Percentiles rank a stretch among this genome's conserved stretches.
Evolutionary conservation across 2,888 invertebrate species (phyloP).

Genomic region (Sesamia inferens): DNA sequence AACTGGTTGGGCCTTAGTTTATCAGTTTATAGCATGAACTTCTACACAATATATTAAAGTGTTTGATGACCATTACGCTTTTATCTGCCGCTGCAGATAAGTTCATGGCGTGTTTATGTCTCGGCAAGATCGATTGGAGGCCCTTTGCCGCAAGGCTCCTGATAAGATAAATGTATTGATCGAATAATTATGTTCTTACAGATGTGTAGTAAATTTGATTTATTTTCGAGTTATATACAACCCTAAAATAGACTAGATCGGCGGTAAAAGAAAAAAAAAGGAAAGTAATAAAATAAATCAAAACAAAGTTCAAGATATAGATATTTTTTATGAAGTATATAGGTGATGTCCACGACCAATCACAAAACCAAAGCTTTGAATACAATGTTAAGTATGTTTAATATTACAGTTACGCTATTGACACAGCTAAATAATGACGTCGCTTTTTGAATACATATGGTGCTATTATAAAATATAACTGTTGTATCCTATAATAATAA

Average conservation of each 20-base stretch:
- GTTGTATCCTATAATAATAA: background rate
- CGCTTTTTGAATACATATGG: conserved; percentile 18
- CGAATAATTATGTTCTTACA: conserved; percentile 64
- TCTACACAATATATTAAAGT: conserved; percentile 67
- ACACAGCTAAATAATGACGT: background rate
- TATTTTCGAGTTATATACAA: conserved; percentile 33
- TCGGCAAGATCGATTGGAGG: conserved; percentile 72
- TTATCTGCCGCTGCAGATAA: conserved; percentile 68
- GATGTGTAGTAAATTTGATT: conserved; percentile 45
- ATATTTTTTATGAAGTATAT: background rate
- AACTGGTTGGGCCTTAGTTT: conserved; percentile 50
- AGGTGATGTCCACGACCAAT: background rate
- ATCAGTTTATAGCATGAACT: conserved; percentile 66
- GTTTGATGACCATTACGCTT: conserved; percentile 68
- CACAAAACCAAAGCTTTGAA: background rate
- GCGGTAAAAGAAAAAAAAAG: background rate
- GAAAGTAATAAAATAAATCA: too few species aligned
- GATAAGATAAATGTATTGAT: conserved; percentile 74
- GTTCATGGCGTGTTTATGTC: conserved; percentile 70
- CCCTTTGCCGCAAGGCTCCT: conserved; percentile 62
- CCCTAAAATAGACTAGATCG: background rate
- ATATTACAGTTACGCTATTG: conserved; percentile 6
- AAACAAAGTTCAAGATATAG: background rate
- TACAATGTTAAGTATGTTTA: background rate
- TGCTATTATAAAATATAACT: conserved; percentile 9